Percentiles rank a stretch among this genome's conserved stretches.
phyloP scores from a whole-genome alignment of 2,888 invertebrate species.

The Meganola albula region DNA sequence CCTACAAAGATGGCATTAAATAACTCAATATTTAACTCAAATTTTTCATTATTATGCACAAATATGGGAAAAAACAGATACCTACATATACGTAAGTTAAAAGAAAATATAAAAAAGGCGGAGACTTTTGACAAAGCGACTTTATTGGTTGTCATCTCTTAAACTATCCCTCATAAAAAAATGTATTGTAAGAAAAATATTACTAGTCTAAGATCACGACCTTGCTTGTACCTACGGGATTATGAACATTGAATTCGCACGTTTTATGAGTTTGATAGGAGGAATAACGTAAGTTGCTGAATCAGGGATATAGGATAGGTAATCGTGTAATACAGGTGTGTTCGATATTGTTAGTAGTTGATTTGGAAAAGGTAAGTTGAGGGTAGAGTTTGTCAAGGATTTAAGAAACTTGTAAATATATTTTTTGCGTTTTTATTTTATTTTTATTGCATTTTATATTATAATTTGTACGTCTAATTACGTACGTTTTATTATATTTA shows the following conservation, averaged over 20 bases:
- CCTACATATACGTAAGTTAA: not conserved
- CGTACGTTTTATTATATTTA: too few species aligned
- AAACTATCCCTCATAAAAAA: conserved; percentile 71
- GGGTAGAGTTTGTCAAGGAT: too few species aligned
- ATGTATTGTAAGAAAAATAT: conserved; percentile 66
- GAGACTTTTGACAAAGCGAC: conserved; percentile 60
- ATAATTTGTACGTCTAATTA: too few species aligned
- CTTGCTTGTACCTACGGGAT: conserved; percentile 37
- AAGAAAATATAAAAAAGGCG: conserved; percentile 32
- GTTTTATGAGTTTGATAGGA: conserved; percentile 37
- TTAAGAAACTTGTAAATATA: too few species aligned
- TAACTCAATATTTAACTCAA: too few species aligned
- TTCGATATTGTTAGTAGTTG: too few species aligned
- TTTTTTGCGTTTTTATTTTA: too few species aligned
- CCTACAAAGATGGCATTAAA: too few species aligned
- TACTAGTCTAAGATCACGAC: conserved; percentile 39
- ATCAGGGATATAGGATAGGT: conserved; percentile 43
- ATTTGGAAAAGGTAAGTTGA: conserved; percentile 41
- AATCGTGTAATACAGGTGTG: conserved; percentile 49
- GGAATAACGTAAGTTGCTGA: conserved; percentile 46
- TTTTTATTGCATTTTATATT: too few species aligned
- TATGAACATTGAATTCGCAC: conserved; percentile 46
- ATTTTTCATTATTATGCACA: conserved; percentile 1
- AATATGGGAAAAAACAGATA: conserved; percentile 2
- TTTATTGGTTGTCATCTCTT: conserved; percentile 68